Base-by-base conservation (phyloP, 2,113 vertebrate genomes). In the Atrichornis clamosus region DNA sequence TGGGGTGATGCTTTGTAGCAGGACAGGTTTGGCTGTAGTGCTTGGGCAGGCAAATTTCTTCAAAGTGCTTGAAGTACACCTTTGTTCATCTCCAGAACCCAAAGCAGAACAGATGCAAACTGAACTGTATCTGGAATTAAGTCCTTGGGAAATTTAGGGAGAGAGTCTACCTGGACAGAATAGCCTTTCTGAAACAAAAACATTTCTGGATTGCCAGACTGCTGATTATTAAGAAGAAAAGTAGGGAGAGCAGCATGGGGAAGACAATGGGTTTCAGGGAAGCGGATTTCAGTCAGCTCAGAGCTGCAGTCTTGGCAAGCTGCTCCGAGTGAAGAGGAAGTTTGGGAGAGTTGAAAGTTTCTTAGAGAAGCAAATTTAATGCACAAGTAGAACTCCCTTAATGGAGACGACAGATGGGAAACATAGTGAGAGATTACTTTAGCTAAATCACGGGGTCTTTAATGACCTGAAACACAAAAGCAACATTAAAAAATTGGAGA, bases 401-500 rank as follows among this genome's bases (percentile, higher is more conserved):
- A 95, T 87, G 84, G 84, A 84, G 84, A 81, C 69, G 89, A 92
- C 95, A 96, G 96, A 92, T 93, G 95, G 91, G 91, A 89, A 86
- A 47, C 13, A 1, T 41, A 90, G 64, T 80, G 59, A 90, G 84
- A 93, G 76, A 95, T 92, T 75, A 84, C 84, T 89, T 77, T 7
- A 91, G 86, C 84, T 91, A 84, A 95, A 90, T 93, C 84, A 84
- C 0, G 0, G 75, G 56, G 33, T 68, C 70, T 86, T 93, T 95
- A 96, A 93, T 87, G 91, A 78, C 73, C 80, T 91, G 93, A 89
- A 87, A 84, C 80, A 90, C 84, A 91, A 95, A 93, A 92, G 91
- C 60, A 92, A 67, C 94, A 72, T 93, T 59, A 87, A 95, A 94
- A 82, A 80, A 56, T 32, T 86, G 86, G 76, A 90, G 80, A 81